Evolutionary conservation across 1,140 invertebrate species (phyloP), one percentile per base, ranked within the genome.

Genomic region (Pseudomyrmex cubaensis): DNA sequence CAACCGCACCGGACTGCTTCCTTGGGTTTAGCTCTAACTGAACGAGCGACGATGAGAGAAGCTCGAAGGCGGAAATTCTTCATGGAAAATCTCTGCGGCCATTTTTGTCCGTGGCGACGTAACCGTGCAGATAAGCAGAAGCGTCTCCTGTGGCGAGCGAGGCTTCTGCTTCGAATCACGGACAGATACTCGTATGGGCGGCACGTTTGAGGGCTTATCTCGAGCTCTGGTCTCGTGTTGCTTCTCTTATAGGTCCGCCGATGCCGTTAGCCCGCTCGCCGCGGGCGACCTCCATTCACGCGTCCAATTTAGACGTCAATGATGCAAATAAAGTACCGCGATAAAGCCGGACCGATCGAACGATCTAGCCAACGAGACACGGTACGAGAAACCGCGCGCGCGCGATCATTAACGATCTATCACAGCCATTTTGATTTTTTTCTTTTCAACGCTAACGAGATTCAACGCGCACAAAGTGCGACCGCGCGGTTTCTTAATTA

Each of bases 291-390:
- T 86, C 86, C 83, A 89, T 90, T 90, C 87, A 89, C 82, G 89
- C 86, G 84, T 87, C 90, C 90, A 88, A 90, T 90, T 90, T 90
- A 89, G 85, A 89, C 89, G 89, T 90, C 86, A 87, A 89, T 88
- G 76, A 87, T 78, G 83, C 85, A 89, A 90, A 87, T 76, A 89
- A 90, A 87, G 52, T 80, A 87, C 48, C 62, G 72, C 62, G 57
- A 35, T 35, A 35, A 35, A 20, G 13, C 52, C 15, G 64, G 54
- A 48, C 75, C 76, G 61, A 87, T 87, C 86, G 86, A 54, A 87
- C 35, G 54, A 72, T 80, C 76, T 80, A 80, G 76, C 54, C 54
- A 66, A 25, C 64, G 75, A 69, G n/a, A 62, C 25, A 52, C 48
- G 5, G 35, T 35, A 35, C 35, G 35, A 25, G 25, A 20, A 20